Evolutionary conservation across 2,888 invertebrate genomes (phyloP).

Genomic region (Lacanobia wlatinum): DNA sequence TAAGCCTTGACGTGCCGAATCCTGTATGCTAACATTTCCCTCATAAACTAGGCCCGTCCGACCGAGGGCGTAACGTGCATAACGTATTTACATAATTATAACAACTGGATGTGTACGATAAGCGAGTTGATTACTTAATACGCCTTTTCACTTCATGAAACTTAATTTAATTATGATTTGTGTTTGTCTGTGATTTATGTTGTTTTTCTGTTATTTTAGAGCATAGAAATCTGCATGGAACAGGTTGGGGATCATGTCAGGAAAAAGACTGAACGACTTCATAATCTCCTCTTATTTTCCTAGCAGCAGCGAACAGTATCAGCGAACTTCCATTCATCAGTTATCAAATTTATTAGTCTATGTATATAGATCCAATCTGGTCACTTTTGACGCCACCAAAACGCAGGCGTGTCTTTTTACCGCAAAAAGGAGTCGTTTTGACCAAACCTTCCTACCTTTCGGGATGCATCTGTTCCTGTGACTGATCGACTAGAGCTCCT

Average conservation of each 20-base stretch:
- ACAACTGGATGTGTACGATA: conserved; percentile 43
- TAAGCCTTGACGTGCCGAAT: conserved; percentile 49
- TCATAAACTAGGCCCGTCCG: conserved; percentile 46
- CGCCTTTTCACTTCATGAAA: conserved; percentile 52
- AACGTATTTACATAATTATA: conserved; percentile 61
- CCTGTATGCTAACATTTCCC: conserved; percentile 56
- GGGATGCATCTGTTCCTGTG: too few species aligned
- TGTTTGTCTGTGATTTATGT: conserved; percentile 12
- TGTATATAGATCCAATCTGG: too few species aligned
- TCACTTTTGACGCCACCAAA: too few species aligned
- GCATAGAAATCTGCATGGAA: neutral
- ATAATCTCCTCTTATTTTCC: too few species aligned
- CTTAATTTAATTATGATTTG: conserved; percentile 42
- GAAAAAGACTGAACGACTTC: too few species aligned
- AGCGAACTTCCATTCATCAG: too few species aligned
- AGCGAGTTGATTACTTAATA: conserved; percentile 48
- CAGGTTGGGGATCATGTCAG: neutral
- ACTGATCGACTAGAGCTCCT: too few species aligned
- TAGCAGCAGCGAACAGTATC: too few species aligned
- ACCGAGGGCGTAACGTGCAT: conserved; percentile 45
- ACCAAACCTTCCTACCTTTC: too few species aligned
- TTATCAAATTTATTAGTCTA: too few species aligned
- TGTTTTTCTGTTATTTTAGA: neutral
- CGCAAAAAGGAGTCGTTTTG: too few species aligned
- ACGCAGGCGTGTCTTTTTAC: too few species aligned